Evolutionary conservation across 2,113 vertebrate species (phyloP), one percentile per base, ranked within the genome.

Genomic region (Coptodon rendalli): DNA sequence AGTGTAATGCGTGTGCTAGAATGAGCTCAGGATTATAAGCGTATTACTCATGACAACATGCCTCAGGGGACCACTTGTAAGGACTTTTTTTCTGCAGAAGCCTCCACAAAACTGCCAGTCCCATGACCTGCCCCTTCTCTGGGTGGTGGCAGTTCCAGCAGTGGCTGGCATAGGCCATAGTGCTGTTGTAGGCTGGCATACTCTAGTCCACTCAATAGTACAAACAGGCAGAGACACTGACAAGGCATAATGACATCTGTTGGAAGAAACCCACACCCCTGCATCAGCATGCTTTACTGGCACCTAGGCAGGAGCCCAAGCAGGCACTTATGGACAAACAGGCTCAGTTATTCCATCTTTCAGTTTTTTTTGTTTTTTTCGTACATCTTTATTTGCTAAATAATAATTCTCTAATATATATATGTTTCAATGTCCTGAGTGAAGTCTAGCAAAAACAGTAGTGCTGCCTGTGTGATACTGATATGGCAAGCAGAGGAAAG

Each of bases 141-240:
- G 27, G 83, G 89, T 85, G 93, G 92, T 90, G 84, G 91, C 86
- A 87, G 59, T 83, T 87, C 82, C 87, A 82, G 80, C 57, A 48
- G 57, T 27, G 56, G 29, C 63, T 89, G 87, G 82, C 86, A 57
- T 29, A 29, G 89, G 82, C 80, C 81, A 66, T 82, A 29, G 80
- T 82, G 81, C 86, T 88, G 84, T 89, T 93, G 73, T 66, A 89
- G 79, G 19, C 90, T 94, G 88, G 87, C 87, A 81, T 83, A 19
- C 66, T 88, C 80, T 40, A 36, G 12, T 81, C 85, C 85, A 73
- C 89, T 94, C 93, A 90, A 92, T 88, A 92, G 84, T 87, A 88
- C 86, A 93, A 95, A 95, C 90, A 91, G 90, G 90, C 93, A 93
- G 91, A 89, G 91, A 87, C 86, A 92, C 90, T 95, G 94, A 95